A percentile compares a stretch with the other conserved stretches of the same genome.
Conservation (phyloP, 2,113 vertebrate genomes). For the Platichthys flesus region DNA sequence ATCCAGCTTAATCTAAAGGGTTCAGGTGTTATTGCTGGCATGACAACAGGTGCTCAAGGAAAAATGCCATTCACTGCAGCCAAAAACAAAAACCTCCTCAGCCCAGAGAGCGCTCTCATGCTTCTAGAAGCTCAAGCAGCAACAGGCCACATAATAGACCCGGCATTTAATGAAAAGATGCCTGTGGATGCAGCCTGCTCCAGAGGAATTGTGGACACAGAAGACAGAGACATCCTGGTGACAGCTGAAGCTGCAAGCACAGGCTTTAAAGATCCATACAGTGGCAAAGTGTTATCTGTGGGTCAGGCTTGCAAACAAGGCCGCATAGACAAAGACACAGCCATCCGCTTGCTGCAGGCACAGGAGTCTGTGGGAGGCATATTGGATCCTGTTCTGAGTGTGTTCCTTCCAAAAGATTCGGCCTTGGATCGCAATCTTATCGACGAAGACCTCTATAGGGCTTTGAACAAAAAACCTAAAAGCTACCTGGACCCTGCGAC, state of each 20-base stretch:
- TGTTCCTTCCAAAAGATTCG: conserved; percentile 91
- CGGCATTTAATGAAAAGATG: conserved; percentile 88
- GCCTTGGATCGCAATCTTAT: conserved; percentile 93
- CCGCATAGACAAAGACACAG: conserved; percentile 84
- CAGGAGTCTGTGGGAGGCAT: conserved; percentile 93
- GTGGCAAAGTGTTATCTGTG: conserved; percentile 89
- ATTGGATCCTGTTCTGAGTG: conserved; percentile 91
- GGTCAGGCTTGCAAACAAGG: conserved; percentile 94
- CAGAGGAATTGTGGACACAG: conserved; percentile 91
- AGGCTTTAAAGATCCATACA: conserved; percentile 94
- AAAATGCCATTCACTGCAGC: conserved; percentile 92
- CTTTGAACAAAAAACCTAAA: conserved; percentile 89
- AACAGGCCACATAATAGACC: conserved; percentile 92
- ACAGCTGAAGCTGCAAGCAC: conserved; percentile 92
- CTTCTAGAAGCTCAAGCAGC: conserved; percentile 96
- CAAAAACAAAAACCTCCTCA: conserved; percentile 88
- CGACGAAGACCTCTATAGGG: conserved; percentile 89
- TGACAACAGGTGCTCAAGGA: conserved; percentile 82
- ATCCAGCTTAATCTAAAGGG: conserved; percentile 92
- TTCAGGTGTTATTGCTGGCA: conserved; percentile 90
- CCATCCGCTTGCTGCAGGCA: conserved; percentile 91
- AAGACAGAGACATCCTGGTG: conserved; percentile 89
- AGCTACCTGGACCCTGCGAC: conserved; percentile 90
- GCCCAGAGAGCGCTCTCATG: conserved; percentile 86
- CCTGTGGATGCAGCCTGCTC: conserved; percentile 90